Base-by-base conservation (phyloP, 2,797 vertebrate species). In the Hirundo rustica region DNA sequence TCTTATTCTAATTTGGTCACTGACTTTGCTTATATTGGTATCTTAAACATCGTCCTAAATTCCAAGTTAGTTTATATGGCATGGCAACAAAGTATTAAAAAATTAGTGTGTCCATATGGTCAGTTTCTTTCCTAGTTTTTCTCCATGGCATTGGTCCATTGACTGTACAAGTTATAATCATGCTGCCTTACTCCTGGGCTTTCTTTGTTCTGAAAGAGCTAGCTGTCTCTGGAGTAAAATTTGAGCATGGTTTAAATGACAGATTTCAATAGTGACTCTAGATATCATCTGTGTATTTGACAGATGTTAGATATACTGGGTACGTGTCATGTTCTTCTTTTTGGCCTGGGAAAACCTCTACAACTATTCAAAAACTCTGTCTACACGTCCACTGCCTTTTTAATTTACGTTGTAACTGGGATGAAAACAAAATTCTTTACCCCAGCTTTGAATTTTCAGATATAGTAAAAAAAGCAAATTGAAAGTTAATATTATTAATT, bases 41-140 rank as follows among this genome's bases (percentile, higher is more conserved):
- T 48, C 13, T 76, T 51, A 88, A 84, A 45, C 25, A 10, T 32
- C 44, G 20, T 32, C 12, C 40, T 51, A 77, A 71, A 68, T 51
- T 72, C 27, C 50, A 62, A 21, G 8, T 16, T 27, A 17, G 42
- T 3, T 0, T 16, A 42, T 50, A 54, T 20, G 27, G 2, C n/a
- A 73, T 25, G 48, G 84, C 38, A 20, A 51, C 7, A 76, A 73
- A 72, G 7, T 16, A 60, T 68, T 81, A 78, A 84, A 65, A 74
- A 78, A 32, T 11, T 7, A 66, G 3, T 2, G 0, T 29, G 11
- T 45, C 48, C 11, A 19, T 27, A 29, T 1, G 10, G 32, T 71
- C 32, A 80, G 13, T 73, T 89, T 85, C 7, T 82, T 89, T 70
- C 27, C 4, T 42, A 36, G n/a, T 54, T 93, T 90, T 76, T 38